Conservation (phyloP, 2,797 vertebrate genomes). For the Pangasius mekongensis region DNA sequence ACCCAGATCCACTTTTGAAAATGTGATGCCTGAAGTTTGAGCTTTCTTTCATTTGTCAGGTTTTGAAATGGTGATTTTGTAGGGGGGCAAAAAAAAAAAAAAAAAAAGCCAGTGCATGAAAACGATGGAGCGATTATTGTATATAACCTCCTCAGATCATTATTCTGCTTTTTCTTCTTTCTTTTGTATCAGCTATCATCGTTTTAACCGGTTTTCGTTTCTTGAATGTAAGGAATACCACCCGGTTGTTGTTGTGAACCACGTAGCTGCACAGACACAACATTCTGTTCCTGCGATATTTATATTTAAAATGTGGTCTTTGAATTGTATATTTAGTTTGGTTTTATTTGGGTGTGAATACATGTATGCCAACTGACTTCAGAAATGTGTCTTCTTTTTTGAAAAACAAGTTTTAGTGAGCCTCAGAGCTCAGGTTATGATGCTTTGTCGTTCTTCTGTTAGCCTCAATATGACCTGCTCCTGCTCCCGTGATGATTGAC, state of each 20-base stretch:
- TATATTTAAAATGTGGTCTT: slow-evolving; percentile 47
- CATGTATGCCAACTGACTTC: slow-evolving; percentile 43
- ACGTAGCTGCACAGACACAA: slow-evolving; percentile 46
- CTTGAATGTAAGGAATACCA: slow-evolving; percentile 35
- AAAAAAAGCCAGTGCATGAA: slow-evolving; percentile 32
- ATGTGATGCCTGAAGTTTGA: slow-evolving; percentile 11
- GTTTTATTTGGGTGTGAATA: slow-evolving; percentile 57
- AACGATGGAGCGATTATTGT: slow-evolving; percentile 31
- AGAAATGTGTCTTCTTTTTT: slow-evolving; percentile 10
- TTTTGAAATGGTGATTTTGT: not conserved
- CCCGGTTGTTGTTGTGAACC: slow-evolving; percentile 42
- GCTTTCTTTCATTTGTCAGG: slow-evolving; percentile 10
- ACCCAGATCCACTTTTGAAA: not conserved
- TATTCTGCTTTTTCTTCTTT: slow-evolving; percentile 11
- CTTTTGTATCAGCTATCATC: slow-evolving; percentile 30
- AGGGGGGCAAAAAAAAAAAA: not conserved
- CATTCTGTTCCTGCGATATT: slow-evolving; percentile 50
- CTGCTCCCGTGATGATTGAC: no score
- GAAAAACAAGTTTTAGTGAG: not conserved
- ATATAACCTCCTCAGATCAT: slow-evolving; percentile 38
- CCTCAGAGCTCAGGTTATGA: not conserved
- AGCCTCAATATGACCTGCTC: not conserved
- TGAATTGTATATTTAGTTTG: slow-evolving; percentile 52
- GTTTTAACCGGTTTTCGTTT: slow-evolving; percentile 33
- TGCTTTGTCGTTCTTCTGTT: not conserved